Base-by-base conservation (phyloP, 2,113 vertebrate species). In the Mesoclemmys tuberculata region DNA sequence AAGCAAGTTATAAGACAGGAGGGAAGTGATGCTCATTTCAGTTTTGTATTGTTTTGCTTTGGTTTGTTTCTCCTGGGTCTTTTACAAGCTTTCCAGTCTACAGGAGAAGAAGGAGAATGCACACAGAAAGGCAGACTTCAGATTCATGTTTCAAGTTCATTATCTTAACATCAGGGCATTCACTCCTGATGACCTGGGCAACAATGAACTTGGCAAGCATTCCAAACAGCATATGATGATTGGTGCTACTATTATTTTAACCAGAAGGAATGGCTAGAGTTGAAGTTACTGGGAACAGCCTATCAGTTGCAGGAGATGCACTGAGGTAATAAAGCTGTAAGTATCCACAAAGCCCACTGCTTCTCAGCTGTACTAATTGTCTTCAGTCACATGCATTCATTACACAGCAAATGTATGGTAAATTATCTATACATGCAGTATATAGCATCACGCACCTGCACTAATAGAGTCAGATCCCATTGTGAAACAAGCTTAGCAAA, bases 321-420 rank as follows among this genome's bases (percentile, higher is more conserved):
- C 5, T 0, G 8, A 49, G 80, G 58, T 58, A 85, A 61, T 1
- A 84, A 74, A 8, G 81, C 74, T 44, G n/a, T 2, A 27, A 80
- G n/a, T 0, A 16, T 4, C 10, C 49, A 78, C 58, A 31, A 16
- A 18, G 1, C 16, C 68, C 52, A 55, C 84, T 46, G 87, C 82
- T 64, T 54, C 87, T 82, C 19, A 12, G 93, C 84, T 46, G 82
- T 95, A 86, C 87, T 68, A 89, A 55, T 93, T 86, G 12, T 90
- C 93, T 55, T 89, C 48, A n/a, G 48, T 31, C 84, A 93, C 88
- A 90, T 58, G 75, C 9, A 90, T 14, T 88, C 89, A 24, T 4
- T 71, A n/a, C 35, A 10, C 0, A 2, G 80, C 87, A 87, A 46
- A 95, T 56, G 78, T 54, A 61, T 52, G 54, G 85, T 0, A 14